Evolutionary conservation across 2,797 vertebrate species (phyloP), one percentile per base, ranked within the genome.

Genomic region (Pelodytes ibericus): DNA sequence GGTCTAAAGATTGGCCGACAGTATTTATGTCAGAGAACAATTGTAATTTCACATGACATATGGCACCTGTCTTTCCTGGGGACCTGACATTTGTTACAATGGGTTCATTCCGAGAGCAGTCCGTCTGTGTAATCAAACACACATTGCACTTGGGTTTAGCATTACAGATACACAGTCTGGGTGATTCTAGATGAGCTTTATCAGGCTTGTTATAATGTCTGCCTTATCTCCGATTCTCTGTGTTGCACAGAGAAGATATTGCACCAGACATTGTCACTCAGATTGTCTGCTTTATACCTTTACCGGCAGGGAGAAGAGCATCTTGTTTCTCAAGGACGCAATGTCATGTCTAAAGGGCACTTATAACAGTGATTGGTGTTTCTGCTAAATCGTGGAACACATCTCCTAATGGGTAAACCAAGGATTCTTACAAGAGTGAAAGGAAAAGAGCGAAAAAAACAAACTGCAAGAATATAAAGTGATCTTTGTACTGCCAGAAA

Each of bases 111-210:
- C 20, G 60, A 11, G 67, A 27, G 58, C 29, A 41, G 24, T 44
- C 39, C 13, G 31, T 72, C 44, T 68, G 26, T 24, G 39, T 16
- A 62, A 72, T 47, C 36, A 24, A 60, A 47, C 69, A 60, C 39
- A 33, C 61, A 62, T 72, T n/a, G 5, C 57, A 61, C 24, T 36
- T 24, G 31, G 0, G n/a, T 47, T 39, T 33, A 3, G 11, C n/a
- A 16, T 22, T 33, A 22, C 27, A 26, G 24, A 47, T 29, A 60
- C 59, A 33, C 13, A 13, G 39, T 11, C 65, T 4, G 27, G 8
- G 49, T 11, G 26, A 58, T 58, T 58, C 24, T 16, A 26, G 68
- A 26, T 9, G 53, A 71, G 53, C 26, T 4, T 24, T 22, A 44
- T 44, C 41, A 20, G 31, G 30, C 6, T 10, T 57, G 5, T 27